Evolutionary conservation across 1,140 invertebrate genomes (phyloP), one percentile per base, ranked within the genome.

Genomic region (Drosophila jambulina): DNA sequence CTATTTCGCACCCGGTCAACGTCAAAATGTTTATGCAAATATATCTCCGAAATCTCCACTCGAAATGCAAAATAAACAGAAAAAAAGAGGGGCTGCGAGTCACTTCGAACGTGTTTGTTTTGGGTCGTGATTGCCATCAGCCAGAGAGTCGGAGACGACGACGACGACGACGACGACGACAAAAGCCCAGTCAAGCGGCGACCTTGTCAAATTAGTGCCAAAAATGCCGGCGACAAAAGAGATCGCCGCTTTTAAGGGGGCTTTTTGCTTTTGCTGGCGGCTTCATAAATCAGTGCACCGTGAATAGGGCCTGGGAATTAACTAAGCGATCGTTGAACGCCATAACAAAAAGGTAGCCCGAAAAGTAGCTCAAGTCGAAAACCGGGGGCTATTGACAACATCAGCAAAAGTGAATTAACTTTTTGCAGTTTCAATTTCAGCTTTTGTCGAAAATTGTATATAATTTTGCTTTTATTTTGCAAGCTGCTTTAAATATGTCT

Each of bases 151-250:
- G 2, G 3, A 12, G 17, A 42, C 48, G 48, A 49, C 45, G 43
- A 46, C 51, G 45, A 51, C 59, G 45, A 75, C 69, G 42, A 46
- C 54, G 42, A 46, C 54, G 46, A 51, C 62, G 42, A 75, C 70
- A 64, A 80, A 69, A 69, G 65, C 60, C 56, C 48, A 32, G 45
- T 27, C 40, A 75, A 25, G 45, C 36, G 38, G 48, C 62, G 83
- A 87, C 83, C 83, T 87, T 87, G 83, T 87, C 83, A 84, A 87
- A 88, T 87, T 87, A 87, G 80, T 87, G 83, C 80, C 83, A 88
- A 87, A 85, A 88, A 72, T 68, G 62, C 81, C 61, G 48, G 75
- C 45, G 68, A 86, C 79, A 86, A 77, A 70, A 76, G 57, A 59
- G 36, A 48, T 43, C n/a, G 25, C 25, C 45, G 48, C 56, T 36